Evolutionary conservation across 2,797 vertebrate species (phyloP).

Genomic region (Tamandua tetradactyla): DNA sequence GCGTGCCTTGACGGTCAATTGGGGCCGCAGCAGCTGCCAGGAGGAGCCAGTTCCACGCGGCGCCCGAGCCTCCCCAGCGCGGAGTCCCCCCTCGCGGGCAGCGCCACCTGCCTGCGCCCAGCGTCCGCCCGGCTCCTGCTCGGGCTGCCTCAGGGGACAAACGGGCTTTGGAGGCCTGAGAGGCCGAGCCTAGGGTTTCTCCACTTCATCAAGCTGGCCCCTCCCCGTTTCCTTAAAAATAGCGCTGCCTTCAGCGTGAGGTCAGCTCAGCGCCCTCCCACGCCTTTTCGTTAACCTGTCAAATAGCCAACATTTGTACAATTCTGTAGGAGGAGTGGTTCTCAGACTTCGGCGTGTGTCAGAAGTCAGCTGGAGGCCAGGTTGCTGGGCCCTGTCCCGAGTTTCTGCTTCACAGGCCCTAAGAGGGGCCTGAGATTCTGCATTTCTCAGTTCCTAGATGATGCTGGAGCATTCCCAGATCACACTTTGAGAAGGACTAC

Average conservation of each 20-base stretch:
- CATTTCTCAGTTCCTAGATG: neutral
- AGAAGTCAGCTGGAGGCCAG: neutral
- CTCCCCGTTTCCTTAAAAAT: neutral
- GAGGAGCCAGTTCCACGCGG: neutral
- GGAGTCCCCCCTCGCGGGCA: fast-evolving
- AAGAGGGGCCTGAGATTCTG: neutral
- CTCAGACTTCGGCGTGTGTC: neutral
- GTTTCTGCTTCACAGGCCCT: neutral
- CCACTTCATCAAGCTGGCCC: neutral
- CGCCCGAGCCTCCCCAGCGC: neutral
- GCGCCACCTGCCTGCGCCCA: conserved; percentile 33
- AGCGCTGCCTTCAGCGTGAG: neutral
- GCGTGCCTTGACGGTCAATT: neutral
- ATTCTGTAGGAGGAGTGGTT: neutral
- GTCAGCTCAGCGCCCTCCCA: fast-evolving
- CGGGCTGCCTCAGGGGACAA: fast-evolving
- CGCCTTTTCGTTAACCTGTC: neutral
- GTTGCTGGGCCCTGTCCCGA: neutral
- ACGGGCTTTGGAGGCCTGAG: neutral
- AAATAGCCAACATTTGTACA: neutral
- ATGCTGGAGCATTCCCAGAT: neutral
- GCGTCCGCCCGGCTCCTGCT: neutral
- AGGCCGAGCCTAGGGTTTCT: neutral
- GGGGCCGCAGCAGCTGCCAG: fast-evolving
- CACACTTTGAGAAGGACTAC: neutral